A percentile compares a stretch with the other conserved stretches of the same genome.
These are phyloP conservation scores for Dexiosoma caninum DNA, from an alignment of 2,888 invertebrate species.

Conservation along the genomic window DNA sequence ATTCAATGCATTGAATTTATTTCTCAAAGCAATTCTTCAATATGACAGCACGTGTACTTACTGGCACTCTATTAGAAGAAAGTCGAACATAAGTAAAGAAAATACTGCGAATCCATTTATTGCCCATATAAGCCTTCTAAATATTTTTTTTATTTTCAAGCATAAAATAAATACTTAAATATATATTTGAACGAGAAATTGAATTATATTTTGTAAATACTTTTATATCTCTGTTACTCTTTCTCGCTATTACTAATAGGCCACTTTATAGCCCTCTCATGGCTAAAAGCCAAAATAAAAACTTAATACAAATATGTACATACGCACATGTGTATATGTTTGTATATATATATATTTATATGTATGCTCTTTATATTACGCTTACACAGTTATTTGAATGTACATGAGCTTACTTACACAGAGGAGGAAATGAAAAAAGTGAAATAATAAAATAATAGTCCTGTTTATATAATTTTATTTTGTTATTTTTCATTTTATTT, in stretches of 20 bases:
- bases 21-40: no score
- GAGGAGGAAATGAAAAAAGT: no score
- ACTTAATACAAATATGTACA: no score
- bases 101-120: neutral
- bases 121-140: neutral
- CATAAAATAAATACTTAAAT: neutral
- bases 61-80: no score
- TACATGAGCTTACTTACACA: no score
- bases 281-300: constrained; percentile 35
- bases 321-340: no score
- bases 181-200: neutral
- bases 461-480: constrained; percentile 1
- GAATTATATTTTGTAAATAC: constrained; percentile 2
- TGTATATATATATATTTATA: no score
- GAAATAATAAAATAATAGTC: neutral
- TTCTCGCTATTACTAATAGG: constrained; percentile 33
- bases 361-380: no score
- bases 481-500: neutral
- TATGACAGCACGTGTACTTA: no score
- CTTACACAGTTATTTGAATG: no score
- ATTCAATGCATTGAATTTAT: no score
- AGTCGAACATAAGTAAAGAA: no score
- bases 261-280: constrained; percentile 32
- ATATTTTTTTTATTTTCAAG: neutral
- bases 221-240: neutral